Evolutionary conservation across 2,113 vertebrate genomes (phyloP), one percentile per base, ranked within the genome.

Genomic region (Phrynocephalus versicolor): DNA sequence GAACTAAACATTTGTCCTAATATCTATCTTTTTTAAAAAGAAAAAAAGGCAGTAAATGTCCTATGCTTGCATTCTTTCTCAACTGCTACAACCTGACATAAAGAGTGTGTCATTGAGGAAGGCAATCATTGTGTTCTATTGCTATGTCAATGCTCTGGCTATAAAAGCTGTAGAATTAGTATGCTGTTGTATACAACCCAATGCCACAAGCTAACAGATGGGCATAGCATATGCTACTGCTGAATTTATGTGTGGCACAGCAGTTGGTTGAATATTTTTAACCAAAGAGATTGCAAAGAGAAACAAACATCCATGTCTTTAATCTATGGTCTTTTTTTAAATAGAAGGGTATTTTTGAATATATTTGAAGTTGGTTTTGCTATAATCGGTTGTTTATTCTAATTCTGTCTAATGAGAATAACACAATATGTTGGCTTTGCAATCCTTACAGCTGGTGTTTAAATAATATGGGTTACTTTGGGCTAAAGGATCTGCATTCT

Each of bases 341-440:
- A 85, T 3, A 84, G 78, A 80, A 89, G 19, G 21, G 14, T 85
- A n/a, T 91, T 87, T 83, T 67, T 84, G 71, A 67, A 89, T 16
- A 33, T 33, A 91, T 76, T 89, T 55, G n/a, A 8, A 90, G 12
- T 62, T 51, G 74, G 39, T 86, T 91, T 89, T 91, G n/a, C 25
- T 80, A 5, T 30, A 23, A 1, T 80, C 85, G 90, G 89, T 65
- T 41, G 82, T 89, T 89, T 92, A 51, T 75, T 90, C 90, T 65
- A n/a, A 51, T 84, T 55, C 72, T 70, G 19, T 39, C 80, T 37
- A 88, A 75, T 23, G 10, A 85, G 23, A 55, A 45, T 21, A 85
- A 75, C 41, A 67, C 18, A 41, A 64, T 72, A 87, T 73, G 74
- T 55, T 79, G 27, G 69, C 70, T 80, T 14, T 18, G 72, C 1